These are phyloP conservation scores for Antheraea mylitta DNA, from an alignment of 1,140 invertebrate genomes.

Conservation along the genomic window DNA sequence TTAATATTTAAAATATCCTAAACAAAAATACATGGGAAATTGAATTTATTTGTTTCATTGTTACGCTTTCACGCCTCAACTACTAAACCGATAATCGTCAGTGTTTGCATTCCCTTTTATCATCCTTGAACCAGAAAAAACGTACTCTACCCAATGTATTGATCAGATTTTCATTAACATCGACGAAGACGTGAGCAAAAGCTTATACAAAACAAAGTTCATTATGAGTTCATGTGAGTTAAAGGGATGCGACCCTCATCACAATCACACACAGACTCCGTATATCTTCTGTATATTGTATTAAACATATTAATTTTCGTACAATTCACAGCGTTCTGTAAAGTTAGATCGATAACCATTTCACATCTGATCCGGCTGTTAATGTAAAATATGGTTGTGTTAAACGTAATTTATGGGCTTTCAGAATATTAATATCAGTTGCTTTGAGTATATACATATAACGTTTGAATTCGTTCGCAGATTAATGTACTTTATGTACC, in stretches of 20 bases:
- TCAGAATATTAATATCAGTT: not conserved
- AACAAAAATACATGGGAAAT: no score
- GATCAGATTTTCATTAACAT: no score
- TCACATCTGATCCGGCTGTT: conserved; percentile 12
- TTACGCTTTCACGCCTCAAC: no score
- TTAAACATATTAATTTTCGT: conserved; percentile 34
- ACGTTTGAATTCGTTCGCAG: not conserved
- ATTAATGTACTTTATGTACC: not conserved
- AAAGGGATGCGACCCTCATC: conserved; percentile 38
- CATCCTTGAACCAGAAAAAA: no score
- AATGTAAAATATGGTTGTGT: conserved; percentile 6
- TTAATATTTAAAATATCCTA: no score
- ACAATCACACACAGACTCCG: conserved; percentile 26
- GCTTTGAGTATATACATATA: not conserved
- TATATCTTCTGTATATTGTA: conserved; percentile 15
- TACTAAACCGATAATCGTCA: no score
- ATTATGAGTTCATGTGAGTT: conserved; percentile 41
- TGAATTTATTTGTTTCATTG: no score
- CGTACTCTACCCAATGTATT: no score
- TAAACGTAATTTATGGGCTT: not conserved
- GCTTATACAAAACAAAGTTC: conserved; percentile 39
- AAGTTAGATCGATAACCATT: conserved; percentile 23
- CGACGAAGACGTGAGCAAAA: no score
- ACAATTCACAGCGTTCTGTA: conserved; percentile 29
- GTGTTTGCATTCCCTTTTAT: no score